Evolutionary conservation across 2,888 invertebrate species (phyloP).

Genomic region (Ophion slaviceki): DNA sequence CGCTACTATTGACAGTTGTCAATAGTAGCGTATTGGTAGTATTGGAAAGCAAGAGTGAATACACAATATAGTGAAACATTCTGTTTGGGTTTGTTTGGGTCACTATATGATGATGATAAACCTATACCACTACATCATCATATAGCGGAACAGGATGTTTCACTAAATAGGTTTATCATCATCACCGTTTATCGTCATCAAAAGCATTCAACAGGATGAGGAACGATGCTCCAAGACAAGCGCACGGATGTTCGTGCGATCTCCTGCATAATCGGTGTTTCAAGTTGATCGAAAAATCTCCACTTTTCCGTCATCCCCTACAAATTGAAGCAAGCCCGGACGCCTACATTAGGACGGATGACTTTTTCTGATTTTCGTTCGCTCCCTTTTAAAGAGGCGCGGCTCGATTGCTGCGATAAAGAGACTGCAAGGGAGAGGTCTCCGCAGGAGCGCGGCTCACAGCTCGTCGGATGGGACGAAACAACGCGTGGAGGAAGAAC

Average conservation of each 20-base stretch:
- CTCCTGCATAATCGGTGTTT: not conserved
- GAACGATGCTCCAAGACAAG: no score
- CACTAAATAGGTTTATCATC: no score
- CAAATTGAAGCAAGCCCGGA: conserved; percentile 29
- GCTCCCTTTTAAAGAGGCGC: conserved; percentile 45
- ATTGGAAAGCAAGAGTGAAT: no score
- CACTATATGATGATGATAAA: no score
- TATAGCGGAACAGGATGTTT: no score
- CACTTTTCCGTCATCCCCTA: conserved; percentile 20
- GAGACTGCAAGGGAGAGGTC: conserved; percentile 40
- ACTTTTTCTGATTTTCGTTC: conserved; percentile 35
- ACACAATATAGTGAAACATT: no score
- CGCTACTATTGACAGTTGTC: no score
- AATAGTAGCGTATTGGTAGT: no score
- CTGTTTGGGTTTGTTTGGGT: no score
- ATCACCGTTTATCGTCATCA: not conserved
- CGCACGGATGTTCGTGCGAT: no score
- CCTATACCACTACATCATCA: no score
- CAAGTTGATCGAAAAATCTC: conserved; percentile 24
- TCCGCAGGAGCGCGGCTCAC: conserved; percentile 24
- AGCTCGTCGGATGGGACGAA: conserved; percentile 26
- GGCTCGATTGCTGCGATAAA: conserved; percentile 58
- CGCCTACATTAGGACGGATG: conserved; percentile 26
- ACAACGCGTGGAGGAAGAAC: conserved; percentile 18
- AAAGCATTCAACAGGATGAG: no score